A percentile compares a stretch with the other conserved stretches of the same genome.
phyloP scores from a whole-genome alignment of 2,797 vertebrate genomes.

The Psittacula derbiana region DNA sequence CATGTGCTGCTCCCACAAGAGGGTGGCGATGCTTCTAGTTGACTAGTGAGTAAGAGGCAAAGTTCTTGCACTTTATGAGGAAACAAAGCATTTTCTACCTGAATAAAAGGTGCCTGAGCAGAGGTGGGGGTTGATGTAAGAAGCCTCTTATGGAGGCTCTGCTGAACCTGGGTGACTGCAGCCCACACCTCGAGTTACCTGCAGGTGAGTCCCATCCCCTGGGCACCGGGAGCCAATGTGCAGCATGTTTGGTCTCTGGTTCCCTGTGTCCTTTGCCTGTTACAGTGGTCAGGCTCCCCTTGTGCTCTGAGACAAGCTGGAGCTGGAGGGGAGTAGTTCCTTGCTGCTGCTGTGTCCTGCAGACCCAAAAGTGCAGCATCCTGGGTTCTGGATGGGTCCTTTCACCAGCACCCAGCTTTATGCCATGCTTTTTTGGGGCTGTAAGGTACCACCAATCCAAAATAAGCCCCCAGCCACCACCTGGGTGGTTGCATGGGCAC shows the following conservation, averaged over 20 bases:
- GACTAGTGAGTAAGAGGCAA: neutral
- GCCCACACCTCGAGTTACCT: neutral
- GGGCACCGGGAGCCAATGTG: neutral
- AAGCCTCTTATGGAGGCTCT: neutral
- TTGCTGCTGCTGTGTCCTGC: neutral
- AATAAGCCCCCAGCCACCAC: neutral
- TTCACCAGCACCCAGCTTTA: neutral
- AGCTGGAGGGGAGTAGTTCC: neutral
- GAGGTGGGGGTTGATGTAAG: neutral
- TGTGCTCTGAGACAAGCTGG: neutral
- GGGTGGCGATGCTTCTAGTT: slow-evolving; percentile 32
- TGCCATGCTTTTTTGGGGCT: neutral
- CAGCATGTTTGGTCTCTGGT: neutral
- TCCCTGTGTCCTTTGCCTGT: neutral
- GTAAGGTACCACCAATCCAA: neutral
- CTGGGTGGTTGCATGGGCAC: neutral
- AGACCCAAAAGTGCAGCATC: neutral
- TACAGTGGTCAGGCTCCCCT: neutral
- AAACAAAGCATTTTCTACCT: neutral
- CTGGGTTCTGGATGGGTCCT: neutral
- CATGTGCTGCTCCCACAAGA: neutral
- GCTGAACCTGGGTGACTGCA: accelerated
- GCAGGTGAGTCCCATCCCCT: neutral
- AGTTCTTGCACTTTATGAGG: slow-evolving; percentile 51
- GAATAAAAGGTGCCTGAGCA: neutral